Evolutionary conservation across 2,888 invertebrate genomes (phyloP).

Genomic region (Bibio marci): DNA sequence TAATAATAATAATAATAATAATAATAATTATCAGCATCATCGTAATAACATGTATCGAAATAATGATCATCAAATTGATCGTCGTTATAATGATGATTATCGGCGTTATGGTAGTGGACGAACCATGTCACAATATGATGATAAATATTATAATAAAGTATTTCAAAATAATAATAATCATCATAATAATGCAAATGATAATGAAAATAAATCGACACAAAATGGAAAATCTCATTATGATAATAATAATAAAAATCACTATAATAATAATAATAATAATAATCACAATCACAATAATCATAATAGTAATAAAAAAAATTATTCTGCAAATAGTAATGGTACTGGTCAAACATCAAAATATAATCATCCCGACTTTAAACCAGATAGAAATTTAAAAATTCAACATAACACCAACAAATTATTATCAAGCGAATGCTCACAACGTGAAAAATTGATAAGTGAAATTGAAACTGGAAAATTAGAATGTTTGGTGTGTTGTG

Average conservation of each 20-base stretch:
- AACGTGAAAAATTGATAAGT: slow-evolving; percentile 66
- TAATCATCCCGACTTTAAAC: neutral
- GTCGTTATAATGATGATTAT: neutral
- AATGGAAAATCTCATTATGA: too few relatives aligned
- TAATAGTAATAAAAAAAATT: too few relatives aligned
- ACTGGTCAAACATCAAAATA: neutral
- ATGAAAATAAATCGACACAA: too few relatives aligned
- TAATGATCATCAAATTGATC: neutral
- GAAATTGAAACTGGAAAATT: slow-evolving; percentile 65
- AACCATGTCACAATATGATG: slow-evolving; percentile 1
- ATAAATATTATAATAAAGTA: neutral
- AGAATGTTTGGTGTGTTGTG: slow-evolving; percentile 93
- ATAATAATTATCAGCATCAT: slow-evolving; percentile 21
- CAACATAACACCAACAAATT: neutral
- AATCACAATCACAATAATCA: too few relatives aligned
- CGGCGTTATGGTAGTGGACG: neutral
- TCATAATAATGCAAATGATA: neutral
- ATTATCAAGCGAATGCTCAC: slow-evolving; percentile 29
- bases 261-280: neutral
- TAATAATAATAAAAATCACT: neutral
- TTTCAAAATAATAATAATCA: neutral
- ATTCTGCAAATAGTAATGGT: neutral
- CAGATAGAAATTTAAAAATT: neutral
- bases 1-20: slow-evolving; percentile 17
- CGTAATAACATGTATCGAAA: neutral